Evolutionary conservation across 2,113 vertebrate genomes (phyloP), one percentile per base, ranked within the genome.

Genomic region (Tinamus guttatus): DNA sequence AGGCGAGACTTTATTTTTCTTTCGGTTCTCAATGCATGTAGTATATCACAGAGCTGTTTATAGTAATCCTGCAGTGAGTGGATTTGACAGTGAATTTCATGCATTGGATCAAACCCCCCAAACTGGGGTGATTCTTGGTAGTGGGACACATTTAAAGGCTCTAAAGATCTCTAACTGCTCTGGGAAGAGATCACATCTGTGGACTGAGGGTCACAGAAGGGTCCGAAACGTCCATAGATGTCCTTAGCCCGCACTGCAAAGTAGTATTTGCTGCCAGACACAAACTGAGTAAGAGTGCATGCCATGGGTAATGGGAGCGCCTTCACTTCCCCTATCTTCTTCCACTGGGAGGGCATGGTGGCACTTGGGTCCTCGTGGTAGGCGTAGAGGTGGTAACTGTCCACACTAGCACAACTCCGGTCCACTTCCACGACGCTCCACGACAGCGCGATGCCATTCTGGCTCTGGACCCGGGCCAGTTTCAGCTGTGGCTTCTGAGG

Each of bases 251-350:
- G 98, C 54, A 99, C 99, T 2, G 99, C 99, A 84, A 99, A 99
- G 96, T 99, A 99, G 92, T 99, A 99, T 51, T 99, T 99, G 97
- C 99, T 99, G 75, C 99, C 99, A 36, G 99, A 99, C 81, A 99
- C 99, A 76, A 99, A 99, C 98, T 99, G 99, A 2, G 99, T 99
- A 62, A 99, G 99, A 13, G 99, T 99, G 94, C 99, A 99, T 30
- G 99, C 99, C 99, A 99, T 99, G 11, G 99, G 99, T 36, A 99
- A 95, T 0, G 99, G 99, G 34, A 99, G 98, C 5, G 99, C 99
- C 90, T 99, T 99, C 68, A 99, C 99, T 90, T 99, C 99, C 21
- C 99, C 99, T 0, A 99, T 99, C 97, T 99, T 99, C 96, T 99
- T 99, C 99, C 99, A 99, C 80, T 99, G 99, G 18, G 98, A 98